Evolutionary conservation across 2,888 invertebrate species (phyloP), one percentile per base, ranked within the genome.

Genomic region (Unio pictorum): DNA sequence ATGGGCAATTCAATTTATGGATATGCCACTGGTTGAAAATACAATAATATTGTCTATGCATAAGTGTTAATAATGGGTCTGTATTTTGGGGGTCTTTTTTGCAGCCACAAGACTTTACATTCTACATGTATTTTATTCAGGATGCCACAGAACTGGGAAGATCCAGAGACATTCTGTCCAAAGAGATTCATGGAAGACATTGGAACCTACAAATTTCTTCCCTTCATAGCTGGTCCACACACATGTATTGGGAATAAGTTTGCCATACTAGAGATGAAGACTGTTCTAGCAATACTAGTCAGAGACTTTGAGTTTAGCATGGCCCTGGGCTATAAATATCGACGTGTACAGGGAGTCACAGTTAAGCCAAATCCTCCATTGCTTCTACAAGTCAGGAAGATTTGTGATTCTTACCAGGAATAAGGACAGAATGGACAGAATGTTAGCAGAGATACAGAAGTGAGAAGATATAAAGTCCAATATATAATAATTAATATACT

Each of bases 201-300:
- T 28, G 75, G 78, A 17, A 67, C 67, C 0, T 81, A 81, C 64
- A 73, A 63, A 28, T 86, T 80, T 72, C 68, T 87, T 64, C 86
- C 88, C 4, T 88, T 88, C 73, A 76, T 74, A 20, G 69, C 83
- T 7, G 88, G 88, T 34, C 83, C 84, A 18, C 83, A 82, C 62
- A 87, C 85, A 85, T 88, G 88, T 72, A 83, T 88, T n/a, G 88
- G 88, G 7, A 77, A 86, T 74, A 80, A 80, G 65, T 88, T 87
- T 75, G 84, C 88, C 23, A 68, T 84, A 63, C 70, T 83, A 28
- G 88, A 88, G 69, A 83, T 86, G 79, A 84, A 81, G 66, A 76
- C 78, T 15, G 75, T 84, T 11, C 66, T 86, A n/a, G 79, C 82
- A 15, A 61, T 73, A 17, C 73, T 87, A 15, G 66, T 88, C 26